Evolutionary conservation across 1,140 invertebrate species (phyloP).

Genomic region (Apocrypta bakeri): DNA sequence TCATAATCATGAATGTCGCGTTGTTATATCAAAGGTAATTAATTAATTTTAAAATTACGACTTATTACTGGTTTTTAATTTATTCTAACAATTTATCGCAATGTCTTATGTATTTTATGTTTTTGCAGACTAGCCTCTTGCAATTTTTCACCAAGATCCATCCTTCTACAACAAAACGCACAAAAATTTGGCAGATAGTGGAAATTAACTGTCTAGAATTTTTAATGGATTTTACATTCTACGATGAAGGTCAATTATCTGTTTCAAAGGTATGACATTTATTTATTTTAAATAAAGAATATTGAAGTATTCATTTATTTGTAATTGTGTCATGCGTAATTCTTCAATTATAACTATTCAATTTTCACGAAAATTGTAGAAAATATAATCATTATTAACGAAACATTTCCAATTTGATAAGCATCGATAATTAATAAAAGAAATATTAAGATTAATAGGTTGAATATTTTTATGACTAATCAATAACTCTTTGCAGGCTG

Average conservation of each 20-base stretch:
- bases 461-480: background rate
- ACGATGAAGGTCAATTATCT: constrained; percentile 68
- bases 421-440: background rate
- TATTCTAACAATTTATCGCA: too few relatives aligned
- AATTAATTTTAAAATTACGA: background rate
- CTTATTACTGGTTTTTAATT: too few relatives aligned
- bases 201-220: constrained; percentile 70
- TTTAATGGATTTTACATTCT: constrained; percentile 70
- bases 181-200: constrained; percentile 65
- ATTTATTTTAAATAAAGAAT: background rate
- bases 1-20: constrained; percentile 73
- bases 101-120: background rate
- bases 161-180: constrained; percentile 62
- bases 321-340: background rate
- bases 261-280: constrained; percentile 66
- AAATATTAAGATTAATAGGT: background rate
- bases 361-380: background rate
- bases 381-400: background rate
- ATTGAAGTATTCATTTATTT: background rate
- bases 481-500: constrained; percentile 58
- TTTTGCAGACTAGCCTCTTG: constrained; percentile 66
- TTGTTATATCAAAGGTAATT: constrained; percentile 74
- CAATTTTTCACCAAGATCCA: constrained; percentile 68
- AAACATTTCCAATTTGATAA: too few relatives aligned
- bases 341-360: background rate